These are phyloP conservation scores for Sycophila sp. DNA, from an alignment of 1,140 invertebrate genomes.

Conservation along the genomic window DNA sequence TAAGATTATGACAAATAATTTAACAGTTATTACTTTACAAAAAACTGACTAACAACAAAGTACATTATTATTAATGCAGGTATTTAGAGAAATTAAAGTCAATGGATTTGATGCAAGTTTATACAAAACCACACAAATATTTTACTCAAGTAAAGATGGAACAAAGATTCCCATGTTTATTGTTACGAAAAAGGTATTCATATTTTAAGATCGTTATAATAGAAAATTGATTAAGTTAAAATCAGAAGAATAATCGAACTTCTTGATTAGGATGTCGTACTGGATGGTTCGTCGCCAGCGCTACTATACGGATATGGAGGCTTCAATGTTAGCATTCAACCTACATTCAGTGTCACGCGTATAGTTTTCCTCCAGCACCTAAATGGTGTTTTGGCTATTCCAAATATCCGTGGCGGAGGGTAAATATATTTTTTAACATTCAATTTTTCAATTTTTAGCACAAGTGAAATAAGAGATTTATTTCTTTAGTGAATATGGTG, in stretches of 20 bases:
- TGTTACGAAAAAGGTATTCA: constrained; percentile 80
- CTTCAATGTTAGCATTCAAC: constrained; percentile 92
- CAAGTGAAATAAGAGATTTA: neutral
- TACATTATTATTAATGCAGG: constrained; percentile 68
- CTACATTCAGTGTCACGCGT: constrained; percentile 83
- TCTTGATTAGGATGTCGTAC: constrained; percentile 66
- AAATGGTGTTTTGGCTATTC: constrained; percentile 86
- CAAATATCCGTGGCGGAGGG: constrained; percentile 97
- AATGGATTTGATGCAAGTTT: constrained; percentile 83
- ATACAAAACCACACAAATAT: constrained; percentile 90
- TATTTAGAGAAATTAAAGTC: constrained; percentile 86
- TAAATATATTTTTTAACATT: constrained; percentile 59
- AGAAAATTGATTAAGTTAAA: constrained; percentile 11
- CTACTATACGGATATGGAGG: constrained; percentile 97
- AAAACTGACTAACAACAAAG: neutral
- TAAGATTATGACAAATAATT: constrained; percentile 34
- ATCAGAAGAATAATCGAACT: constrained; percentile 17
- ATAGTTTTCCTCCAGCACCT: constrained; percentile 92
- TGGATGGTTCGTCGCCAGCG: constrained; percentile 79
- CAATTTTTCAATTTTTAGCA: neutral
- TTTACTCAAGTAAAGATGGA: constrained; percentile 94
- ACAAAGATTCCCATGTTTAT: constrained; percentile 98
- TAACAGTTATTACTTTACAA: constrained; percentile 1
- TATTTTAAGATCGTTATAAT: constrained; percentile 1
- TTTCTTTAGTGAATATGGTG: constrained; percentile 89